Conservation (phyloP, 2,888 invertebrate genomes). For the Agapostemon virescens region DNA sequence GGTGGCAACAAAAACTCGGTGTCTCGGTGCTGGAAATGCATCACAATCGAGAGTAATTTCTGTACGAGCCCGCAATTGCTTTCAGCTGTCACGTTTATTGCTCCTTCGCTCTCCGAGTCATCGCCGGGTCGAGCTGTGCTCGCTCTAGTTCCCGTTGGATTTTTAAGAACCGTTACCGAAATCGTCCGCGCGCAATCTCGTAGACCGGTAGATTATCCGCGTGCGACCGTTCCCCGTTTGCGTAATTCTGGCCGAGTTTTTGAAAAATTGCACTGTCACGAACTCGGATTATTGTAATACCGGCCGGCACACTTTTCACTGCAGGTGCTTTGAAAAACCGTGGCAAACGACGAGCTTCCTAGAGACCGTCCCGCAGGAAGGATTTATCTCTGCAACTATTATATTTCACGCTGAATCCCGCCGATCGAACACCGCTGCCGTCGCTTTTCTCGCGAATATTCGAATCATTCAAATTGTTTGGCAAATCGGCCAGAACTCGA, state of each 20-base stretch:
- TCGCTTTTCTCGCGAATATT: too few relatives aligned
- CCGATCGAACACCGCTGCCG: too few relatives aligned
- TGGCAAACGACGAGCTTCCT: too few relatives aligned
- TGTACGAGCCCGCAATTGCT: slow-evolving; percentile 3
- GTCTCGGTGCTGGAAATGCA: slow-evolving; percentile 4
- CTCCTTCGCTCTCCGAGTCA: neutral
- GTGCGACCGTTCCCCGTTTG: neutral
- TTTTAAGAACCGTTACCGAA: slow-evolving; percentile 12
- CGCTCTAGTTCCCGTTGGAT: slow-evolving; percentile 9
- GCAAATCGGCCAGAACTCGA: too few relatives aligned
- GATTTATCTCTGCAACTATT: too few relatives aligned
- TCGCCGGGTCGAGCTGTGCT: slow-evolving; percentile 4
- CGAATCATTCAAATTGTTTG: too few relatives aligned
- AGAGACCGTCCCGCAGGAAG: too few relatives aligned
- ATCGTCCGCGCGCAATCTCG: neutral
- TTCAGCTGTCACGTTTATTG: slow-evolving; percentile 20
- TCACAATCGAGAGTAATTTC: slow-evolving; percentile 5
- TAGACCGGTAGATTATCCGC: neutral
- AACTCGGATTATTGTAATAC: neutral
- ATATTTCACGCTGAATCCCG: too few relatives aligned
- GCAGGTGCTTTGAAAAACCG: neutral
- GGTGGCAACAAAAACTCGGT: neutral
- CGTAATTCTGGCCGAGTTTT: neutral
- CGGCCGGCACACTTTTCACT: neutral
- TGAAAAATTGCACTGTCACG: slow-evolving; percentile 1